Base-by-base conservation (phyloP, 2,113 vertebrate species). In the Pelodiscus sinensis region DNA sequence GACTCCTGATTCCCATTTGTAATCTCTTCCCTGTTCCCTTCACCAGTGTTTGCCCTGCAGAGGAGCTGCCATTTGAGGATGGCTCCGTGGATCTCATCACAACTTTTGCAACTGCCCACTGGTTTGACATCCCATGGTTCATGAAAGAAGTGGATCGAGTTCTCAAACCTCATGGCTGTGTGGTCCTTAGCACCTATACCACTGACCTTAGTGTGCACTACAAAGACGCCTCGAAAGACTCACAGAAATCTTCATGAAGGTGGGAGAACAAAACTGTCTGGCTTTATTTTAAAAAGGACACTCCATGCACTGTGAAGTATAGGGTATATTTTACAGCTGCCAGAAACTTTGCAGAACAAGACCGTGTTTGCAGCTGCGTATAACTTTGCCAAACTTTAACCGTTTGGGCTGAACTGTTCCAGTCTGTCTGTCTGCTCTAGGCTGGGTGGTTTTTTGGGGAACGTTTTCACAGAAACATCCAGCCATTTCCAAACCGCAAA, bases 71-170 rank as follows among this genome's bases (percentile, higher is more conserved):
- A 0, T 97, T 98, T 0, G 65, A 85, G 24, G 97, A 98, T 13
- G 80, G 90, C 86, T 98, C 98, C 0, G 98, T 98, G 92, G 98
- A 98, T 38, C 91, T 99, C 57, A 71, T 99, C 90, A 97, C 98
- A 0, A 96, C 98, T 2, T 98, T 98, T 94, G 97, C 98, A 0
- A 98, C 99, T 0, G 98, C 97, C 0, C 99, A 99, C 95, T 99
- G 98, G 98, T 99, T 99, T 15, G 97, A 99, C 80, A 62, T 94
- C 0, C 86, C 58, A 0, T 92, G 56, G 65, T 99, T 99, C 89
- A 96, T 98, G 62, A 57, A 80, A 51, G 99, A 99, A 89, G 98
- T 86, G 0, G 79, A 97, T 65, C 96, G 98, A 4, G 93, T 99
- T 60, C 19, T 99, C 56, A 98, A 92, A 92, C 98, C 98, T 0